Evolutionary conservation across 2,113 vertebrate genomes (phyloP).

Genomic region (Melospiza melodia): DNA sequence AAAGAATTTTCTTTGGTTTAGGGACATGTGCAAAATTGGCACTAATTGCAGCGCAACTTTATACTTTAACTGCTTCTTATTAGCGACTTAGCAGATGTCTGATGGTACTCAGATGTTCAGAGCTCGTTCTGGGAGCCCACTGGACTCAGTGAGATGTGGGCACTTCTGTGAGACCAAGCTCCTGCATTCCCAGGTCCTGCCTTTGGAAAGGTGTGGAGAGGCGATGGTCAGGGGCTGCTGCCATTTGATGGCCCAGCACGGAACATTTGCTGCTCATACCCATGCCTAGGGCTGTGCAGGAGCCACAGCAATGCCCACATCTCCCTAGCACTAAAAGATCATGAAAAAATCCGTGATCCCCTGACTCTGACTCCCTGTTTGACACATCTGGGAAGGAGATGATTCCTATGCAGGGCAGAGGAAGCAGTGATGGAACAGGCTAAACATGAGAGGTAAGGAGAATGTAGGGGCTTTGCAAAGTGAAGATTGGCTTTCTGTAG

Average conservation of each 20-base stretch:
- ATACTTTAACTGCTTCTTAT: constrained; percentile 44
- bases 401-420: not conserved
- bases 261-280: not conserved
- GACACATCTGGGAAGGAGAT: not conserved
- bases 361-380: not conserved
- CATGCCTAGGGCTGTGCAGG: not conserved
- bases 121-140: not conserved
- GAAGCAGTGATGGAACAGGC: not conserved
- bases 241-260: not conserved
- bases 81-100: not conserved
- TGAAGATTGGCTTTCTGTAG: not conserved
- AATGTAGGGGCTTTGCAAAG: not conserved
- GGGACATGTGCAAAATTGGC: constrained; percentile 36
- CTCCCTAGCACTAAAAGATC: not conserved
- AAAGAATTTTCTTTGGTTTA: constrained; percentile 36
- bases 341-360: not conserved
- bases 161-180: not conserved
- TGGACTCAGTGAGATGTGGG: accelerated
- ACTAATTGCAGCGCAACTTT: constrained; percentile 48
- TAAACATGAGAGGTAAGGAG: not conserved
- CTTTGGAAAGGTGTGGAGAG: not conserved
- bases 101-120: not conserved
- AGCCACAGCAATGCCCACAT: not conserved
- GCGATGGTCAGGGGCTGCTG: not conserved
- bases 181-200: not conserved